Evolutionary conservation across 1,140 invertebrate species (phyloP).

Genomic region (Drosophila neocordata): DNA sequence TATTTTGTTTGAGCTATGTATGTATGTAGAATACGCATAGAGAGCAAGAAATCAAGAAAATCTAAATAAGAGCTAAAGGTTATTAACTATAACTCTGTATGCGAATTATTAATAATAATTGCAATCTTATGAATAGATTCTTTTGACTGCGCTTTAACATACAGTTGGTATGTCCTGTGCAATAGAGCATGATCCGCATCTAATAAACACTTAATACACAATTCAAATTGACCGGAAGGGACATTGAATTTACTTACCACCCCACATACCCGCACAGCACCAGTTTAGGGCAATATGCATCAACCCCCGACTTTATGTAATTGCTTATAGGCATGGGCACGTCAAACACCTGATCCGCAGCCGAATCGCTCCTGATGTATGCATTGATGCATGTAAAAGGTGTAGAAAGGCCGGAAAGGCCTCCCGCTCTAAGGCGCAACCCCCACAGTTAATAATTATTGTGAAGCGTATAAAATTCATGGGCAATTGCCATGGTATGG

Average conservation of each 20-base stretch:
- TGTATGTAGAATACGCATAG: too few relatives aligned
- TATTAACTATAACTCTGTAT: too few relatives aligned
- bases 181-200: constrained; percentile 68
- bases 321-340: constrained; percentile 39
- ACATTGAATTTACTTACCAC: constrained; percentile 11
- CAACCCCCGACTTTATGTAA: constrained; percentile 24
- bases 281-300: constrained; percentile 45
- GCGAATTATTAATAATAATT: too few relatives aligned
- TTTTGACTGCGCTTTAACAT: too few relatives aligned
- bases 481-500: constrained; percentile 63
- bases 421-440: constrained; percentile 8
- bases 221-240: constrained; percentile 75
- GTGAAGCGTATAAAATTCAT: constrained; percentile 70
- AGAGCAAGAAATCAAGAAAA: too few relatives aligned
- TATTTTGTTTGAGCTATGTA: too few relatives aligned
- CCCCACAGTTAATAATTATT: constrained; percentile 76
- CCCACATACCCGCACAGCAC: neutral
- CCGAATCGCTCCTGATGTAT: constrained; percentile 23
- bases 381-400: constrained; percentile 78
- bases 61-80: too few relatives aligned
- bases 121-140: too few relatives aligned
- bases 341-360: constrained; percentile 76
- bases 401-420: constrained; percentile 75
- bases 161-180: constrained; percentile 32
- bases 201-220: constrained; percentile 79